Evolutionary conservation across 2,797 vertebrate species (phyloP).

Genomic region (Nyctalus aviator): DNA sequence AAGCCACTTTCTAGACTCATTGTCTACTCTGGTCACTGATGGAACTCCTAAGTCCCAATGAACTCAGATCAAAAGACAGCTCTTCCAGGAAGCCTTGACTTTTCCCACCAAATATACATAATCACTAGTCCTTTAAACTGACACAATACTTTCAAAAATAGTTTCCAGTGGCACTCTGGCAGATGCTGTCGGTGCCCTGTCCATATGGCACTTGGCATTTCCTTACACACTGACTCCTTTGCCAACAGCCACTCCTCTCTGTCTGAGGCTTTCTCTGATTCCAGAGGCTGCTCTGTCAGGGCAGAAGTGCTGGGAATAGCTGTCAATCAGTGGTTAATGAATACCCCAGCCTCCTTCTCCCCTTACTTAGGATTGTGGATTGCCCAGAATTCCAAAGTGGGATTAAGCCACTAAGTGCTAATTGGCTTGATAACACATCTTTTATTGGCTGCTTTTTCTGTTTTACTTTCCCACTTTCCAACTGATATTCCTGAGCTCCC

Average conservation of each 20-base stretch:
- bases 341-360: not conserved
- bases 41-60: not conserved
- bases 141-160: not conserved
- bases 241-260: not conserved
- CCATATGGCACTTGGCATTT: not conserved
- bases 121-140: not conserved
- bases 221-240: not conserved
- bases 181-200: not conserved
- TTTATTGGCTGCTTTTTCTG: not conserved
- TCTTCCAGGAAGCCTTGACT: slow-evolving; percentile 12
- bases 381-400: not conserved
- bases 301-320: not conserved
- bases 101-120: slow-evolving; percentile 26
- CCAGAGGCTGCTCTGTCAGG: not conserved
- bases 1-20: not conserved
- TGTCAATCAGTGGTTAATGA: not conserved
- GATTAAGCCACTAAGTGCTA: not conserved
- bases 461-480: not conserved
- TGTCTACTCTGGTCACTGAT: not conserved
- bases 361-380: not conserved
- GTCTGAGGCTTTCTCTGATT: not conserved
- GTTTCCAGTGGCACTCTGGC: not conserved
- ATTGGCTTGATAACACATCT: not conserved
- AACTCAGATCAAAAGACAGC: slow-evolving; percentile 18
- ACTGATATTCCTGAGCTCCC: not conserved